phyloP scores from a whole-genome alignment of 2,888 invertebrate genomes.

The Zhuqinia jingwanae region DNA sequence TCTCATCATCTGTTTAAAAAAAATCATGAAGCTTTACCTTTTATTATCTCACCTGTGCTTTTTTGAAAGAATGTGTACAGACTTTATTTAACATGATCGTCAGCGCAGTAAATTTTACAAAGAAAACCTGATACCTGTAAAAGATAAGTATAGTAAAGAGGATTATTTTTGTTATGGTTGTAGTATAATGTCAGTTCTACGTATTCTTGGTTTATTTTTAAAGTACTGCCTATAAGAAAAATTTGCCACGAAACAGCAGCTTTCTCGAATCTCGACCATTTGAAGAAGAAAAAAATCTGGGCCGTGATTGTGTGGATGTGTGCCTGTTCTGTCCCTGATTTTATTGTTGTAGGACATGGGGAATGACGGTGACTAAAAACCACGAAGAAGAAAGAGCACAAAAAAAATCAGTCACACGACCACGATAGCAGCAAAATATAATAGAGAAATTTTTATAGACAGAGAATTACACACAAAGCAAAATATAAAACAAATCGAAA shows the following conservation, averaged over 20 bases:
- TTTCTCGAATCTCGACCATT: constrained; percentile 39
- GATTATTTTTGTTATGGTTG: too few relatives aligned
- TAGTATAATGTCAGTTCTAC: too few relatives aligned
- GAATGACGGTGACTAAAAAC: background rate
- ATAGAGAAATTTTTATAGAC: too few relatives aligned
- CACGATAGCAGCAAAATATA: too few relatives aligned
- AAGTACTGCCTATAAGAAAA: constrained; percentile 1
- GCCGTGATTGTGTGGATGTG: background rate
- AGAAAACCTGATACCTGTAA: background rate
- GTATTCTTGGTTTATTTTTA: background rate
- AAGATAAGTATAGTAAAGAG: background rate
- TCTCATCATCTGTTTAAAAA: constrained; percentile 39
- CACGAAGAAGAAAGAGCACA: background rate
- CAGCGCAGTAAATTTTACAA: background rate
- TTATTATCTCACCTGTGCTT: constrained; percentile 47
- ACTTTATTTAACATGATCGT: constrained; percentile 6
- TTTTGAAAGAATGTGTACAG: constrained; percentile 29
- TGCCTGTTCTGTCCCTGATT: constrained; percentile 3
- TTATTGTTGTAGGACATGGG: constrained; percentile 35
- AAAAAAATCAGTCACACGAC: too few relatives aligned
- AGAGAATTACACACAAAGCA: too few relatives aligned
- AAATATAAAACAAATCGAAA: too few relatives aligned
- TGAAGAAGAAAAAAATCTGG: constrained; percentile 5
- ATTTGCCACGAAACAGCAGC: constrained; percentile 42
- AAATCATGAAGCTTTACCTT: constrained; percentile 29